Conservation (phyloP, 2,797 vertebrate genomes). For the Muraenolepis orangiensis region DNA sequence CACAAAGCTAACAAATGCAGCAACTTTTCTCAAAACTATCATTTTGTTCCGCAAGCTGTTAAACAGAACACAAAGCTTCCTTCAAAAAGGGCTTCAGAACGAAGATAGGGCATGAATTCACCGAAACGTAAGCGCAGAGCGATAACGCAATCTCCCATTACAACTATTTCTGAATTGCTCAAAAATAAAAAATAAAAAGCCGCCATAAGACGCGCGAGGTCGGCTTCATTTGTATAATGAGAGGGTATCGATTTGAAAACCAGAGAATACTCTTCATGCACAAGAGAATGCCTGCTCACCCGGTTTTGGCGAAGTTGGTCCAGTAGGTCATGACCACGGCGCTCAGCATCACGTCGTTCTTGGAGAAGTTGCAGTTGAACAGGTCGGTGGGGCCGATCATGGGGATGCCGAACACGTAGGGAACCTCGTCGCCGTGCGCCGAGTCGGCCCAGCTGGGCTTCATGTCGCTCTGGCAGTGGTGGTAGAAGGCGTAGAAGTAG, state of each 20-base stretch:
- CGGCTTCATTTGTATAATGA: too few relatives aligned
- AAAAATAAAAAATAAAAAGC: too few relatives aligned
- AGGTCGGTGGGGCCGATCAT: too few relatives aligned
- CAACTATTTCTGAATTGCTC: too few relatives aligned
- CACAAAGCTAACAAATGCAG: not conserved
- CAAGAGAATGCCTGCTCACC: slow-evolving; percentile 78
- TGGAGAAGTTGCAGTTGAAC: slow-evolving; percentile 99
- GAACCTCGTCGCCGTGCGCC: too few relatives aligned
- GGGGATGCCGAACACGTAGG: too few relatives aligned
- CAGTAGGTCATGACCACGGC: slow-evolving; percentile 99
- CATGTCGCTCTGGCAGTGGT: slow-evolving; percentile 99
- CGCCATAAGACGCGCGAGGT: too few relatives aligned
- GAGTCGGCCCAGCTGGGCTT: slow-evolving; percentile 98
- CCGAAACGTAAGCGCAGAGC: too few relatives aligned
- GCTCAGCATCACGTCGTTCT: slow-evolving; percentile 97
- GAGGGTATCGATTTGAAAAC: too few relatives aligned
- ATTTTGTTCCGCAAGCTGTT: slow-evolving; percentile 29
- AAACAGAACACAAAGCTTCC: slow-evolving; percentile 25
- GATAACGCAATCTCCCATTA: too few relatives aligned
- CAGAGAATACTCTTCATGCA: too few relatives aligned
- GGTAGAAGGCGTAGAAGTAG: slow-evolving; percentile 99
- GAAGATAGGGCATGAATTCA: too few relatives aligned
- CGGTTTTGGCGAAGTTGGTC: slow-evolving; percentile 99
- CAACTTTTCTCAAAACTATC: not conserved
- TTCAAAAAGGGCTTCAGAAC: slow-evolving; percentile 14